Evolutionary conservation across 1,140 invertebrate species (phyloP).

Genomic region (Rhizoglyphus robini): DNA sequence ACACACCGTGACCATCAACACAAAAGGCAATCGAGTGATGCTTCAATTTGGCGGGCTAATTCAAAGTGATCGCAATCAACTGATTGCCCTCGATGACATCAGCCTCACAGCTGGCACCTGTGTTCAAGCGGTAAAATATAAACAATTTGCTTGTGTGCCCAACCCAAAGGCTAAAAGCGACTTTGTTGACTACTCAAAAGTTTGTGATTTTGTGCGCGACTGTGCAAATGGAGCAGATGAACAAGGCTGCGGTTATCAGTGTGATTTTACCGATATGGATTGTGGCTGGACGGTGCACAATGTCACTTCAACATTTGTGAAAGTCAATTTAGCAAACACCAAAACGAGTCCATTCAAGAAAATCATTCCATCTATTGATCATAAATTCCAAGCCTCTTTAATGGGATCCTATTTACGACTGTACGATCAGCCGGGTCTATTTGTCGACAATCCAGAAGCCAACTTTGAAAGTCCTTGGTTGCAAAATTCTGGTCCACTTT

Average conservation of each 20-base stretch:
- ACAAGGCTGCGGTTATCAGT: neutral
- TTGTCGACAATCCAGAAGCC: neutral
- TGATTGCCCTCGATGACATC: slow-evolving; percentile 25
- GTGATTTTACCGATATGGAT: slow-evolving; percentile 3
- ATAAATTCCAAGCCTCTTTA: neutral
- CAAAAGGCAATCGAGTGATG: neutral
- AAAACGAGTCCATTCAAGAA: neutral
- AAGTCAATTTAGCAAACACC: neutral
- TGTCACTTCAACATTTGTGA: slow-evolving; percentile 6
- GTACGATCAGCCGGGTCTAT: neutral
- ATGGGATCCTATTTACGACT: slow-evolving; percentile 1
- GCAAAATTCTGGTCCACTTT: neutral
- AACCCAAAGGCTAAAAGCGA: neutral
- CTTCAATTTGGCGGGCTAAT: slow-evolving; percentile 4
- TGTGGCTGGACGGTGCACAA: neutral
- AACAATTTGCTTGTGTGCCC: neutral
- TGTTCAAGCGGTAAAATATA: neutral
- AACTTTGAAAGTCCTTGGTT: neutral
- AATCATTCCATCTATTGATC: neutral
- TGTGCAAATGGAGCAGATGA: neutral
- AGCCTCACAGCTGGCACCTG: slow-evolving; percentile 16
- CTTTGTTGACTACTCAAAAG: neutral
- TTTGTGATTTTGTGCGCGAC: neutral
- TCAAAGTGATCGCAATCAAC: neutral
- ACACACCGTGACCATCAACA: neutral